phyloP scores from a whole-genome alignment of 2,797 vertebrate genomes.

The Halcyon smyrnensis region DNA sequence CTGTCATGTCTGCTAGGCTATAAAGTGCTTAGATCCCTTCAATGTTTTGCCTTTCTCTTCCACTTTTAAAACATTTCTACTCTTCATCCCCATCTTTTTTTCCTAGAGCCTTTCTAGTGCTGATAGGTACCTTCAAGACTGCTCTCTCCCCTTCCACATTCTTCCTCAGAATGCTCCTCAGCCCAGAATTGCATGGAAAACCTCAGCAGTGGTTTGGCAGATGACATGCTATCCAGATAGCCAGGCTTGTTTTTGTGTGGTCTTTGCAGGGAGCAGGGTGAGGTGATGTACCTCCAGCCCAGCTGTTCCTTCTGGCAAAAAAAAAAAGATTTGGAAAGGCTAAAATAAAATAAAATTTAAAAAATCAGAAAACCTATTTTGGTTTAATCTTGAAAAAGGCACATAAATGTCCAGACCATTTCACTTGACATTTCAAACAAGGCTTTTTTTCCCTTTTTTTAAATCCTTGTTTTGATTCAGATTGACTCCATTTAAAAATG shows the following conservation, averaged over 20 bases:
- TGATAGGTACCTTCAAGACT: not conserved
- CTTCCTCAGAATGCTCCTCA: not conserved
- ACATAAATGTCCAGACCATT: not conserved
- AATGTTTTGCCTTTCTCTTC: not conserved
- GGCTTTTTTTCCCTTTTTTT: not conserved
- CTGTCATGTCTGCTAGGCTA: not conserved
- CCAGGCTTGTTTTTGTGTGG: not conserved
- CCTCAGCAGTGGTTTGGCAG: slow-evolving; percentile 17
- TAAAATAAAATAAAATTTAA: not conserved
- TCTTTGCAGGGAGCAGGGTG: not conserved
- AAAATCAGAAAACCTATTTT: not conserved
- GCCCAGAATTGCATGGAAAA: not conserved
- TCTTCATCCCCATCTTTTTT: not conserved
- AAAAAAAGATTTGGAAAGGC: not conserved
- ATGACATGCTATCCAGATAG: not conserved
- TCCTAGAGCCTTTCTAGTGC: not conserved
- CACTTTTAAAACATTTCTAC: not conserved
- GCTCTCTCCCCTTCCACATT: not conserved
- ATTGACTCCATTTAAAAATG: slow-evolving; percentile 29
- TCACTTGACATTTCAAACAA: not conserved
- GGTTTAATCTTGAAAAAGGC: not conserved
- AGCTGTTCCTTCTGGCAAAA: not conserved
- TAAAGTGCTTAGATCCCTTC: not conserved
- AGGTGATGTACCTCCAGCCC: not conserved
- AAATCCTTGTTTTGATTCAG: slow-evolving; percentile 28